Conservation (phyloP, 2,113 vertebrate genomes). For the Chrysemys picta region DNA sequence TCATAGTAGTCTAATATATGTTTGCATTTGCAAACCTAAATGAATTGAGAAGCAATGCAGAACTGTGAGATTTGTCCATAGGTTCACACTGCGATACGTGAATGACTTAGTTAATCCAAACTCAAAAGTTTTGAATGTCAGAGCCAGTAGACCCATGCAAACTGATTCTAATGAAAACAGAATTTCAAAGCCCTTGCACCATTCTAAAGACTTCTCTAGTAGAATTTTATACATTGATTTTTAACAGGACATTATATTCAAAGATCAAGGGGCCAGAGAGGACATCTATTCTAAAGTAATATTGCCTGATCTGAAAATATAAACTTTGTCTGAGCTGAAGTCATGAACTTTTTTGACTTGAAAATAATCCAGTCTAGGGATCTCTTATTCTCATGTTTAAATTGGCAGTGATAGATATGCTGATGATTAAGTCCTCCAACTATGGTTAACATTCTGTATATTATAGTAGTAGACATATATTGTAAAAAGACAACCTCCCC, state of each 20-base stretch:
- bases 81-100: not conserved
- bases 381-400: not conserved
- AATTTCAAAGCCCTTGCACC: not conserved
- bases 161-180: not conserved
- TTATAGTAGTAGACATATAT: not conserved
- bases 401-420: not conserved
- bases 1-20: not conserved
- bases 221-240: not conserved
- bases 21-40: not conserved
- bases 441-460: not conserved
- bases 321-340: not conserved
- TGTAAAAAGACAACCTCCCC: not conserved
- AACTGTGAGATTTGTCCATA: not conserved
- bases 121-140: not conserved
- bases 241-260: not conserved
- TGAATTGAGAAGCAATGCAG: not conserved
- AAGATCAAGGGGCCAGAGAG: not conserved
- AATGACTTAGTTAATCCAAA: not conserved
- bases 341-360: fast-evolving
- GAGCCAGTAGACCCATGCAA: not conserved
- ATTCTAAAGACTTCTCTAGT: not conserved
- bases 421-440: fast-evolving
- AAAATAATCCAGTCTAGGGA: not conserved
- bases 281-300: not conserved
- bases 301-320: not conserved